phyloP scores from a whole-genome alignment of 2,113 vertebrate species.

The Phasianus colchicus region DNA sequence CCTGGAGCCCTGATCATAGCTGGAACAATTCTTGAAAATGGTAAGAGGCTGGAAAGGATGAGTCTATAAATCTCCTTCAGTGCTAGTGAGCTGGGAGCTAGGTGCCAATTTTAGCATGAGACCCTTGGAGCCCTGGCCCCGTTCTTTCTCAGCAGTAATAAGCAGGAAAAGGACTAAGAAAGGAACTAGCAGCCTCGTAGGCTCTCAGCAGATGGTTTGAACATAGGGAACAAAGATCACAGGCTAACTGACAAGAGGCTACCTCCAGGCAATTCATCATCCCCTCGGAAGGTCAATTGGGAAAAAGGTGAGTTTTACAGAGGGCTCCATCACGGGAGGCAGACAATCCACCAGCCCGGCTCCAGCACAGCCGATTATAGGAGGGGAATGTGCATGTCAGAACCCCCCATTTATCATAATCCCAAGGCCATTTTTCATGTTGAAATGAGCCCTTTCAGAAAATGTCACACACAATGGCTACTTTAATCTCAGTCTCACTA shows the following conservation, averaged over 20 bases:
- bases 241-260: constrained; percentile 84
- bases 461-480: constrained; percentile 82
- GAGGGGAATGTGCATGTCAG: constrained; percentile 84
- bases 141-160: constrained; percentile 75
- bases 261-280: constrained; percentile 89
- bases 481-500: constrained; percentile 80
- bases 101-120: constrained; percentile 56
- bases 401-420: constrained; percentile 87
- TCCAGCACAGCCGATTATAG: constrained; percentile 49
- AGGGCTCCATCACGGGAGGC: constrained; percentile 63
- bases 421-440: constrained; percentile 84
- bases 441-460: constrained; percentile 83
- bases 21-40: constrained; percentile 41
- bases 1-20: constrained; percentile 20
- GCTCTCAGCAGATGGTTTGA: constrained; percentile 86
- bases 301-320: constrained; percentile 84
- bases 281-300: constrained; percentile 80
- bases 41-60: constrained; percentile 28
- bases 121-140: constrained; percentile 41
- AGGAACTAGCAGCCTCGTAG: constrained; percentile 69
- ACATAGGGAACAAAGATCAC: constrained; percentile 84
- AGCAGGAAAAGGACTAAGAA: constrained; percentile 70
- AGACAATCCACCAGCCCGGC: constrained; percentile 56
- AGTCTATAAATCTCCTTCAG: constrained; percentile 63
- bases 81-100: neutral